Evolutionary conservation across 2,888 invertebrate species (phyloP), one percentile per base, ranked within the genome.

Genomic region (Plagiodera versicolora): DNA sequence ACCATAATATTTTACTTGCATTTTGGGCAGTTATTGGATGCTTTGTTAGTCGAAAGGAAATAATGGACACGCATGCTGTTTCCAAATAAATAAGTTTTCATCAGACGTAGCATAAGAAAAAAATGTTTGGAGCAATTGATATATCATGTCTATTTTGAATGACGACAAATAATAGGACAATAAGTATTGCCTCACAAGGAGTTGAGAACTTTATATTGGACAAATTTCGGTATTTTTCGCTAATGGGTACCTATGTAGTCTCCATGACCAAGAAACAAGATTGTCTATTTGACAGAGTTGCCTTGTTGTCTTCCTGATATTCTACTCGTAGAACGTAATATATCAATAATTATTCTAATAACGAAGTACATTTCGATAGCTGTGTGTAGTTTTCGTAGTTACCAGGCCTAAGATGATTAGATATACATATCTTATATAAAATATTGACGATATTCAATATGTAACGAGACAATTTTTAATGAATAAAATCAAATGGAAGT

Each of bases 261-360:
- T 39, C 39, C 3, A 55, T 55, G 46, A 55, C 52, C 55, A 61
- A 47, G 46, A 60, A 59, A 56, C 49, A 63, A 56, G 61, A 57
- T 62, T 64, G 64, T 63, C 61, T 65, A 58, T 54, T 54, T 49
- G 53, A 69, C 69, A 72, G 68, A 72, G 67, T 74, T 76, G 77
- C 77, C 77, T 78, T 78, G 74, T 75, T 74, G 77, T 78, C 77
- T 78, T 78, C 77, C 77, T 77, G 39, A 67, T 24, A 24, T 59
- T 63, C 60, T 68, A 64, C 60, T 44, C 14, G 39, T 24, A 51
- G 51, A 55, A 58, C 46, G 58, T 55, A 55, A 44, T 62, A 51
- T 54, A 28, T 53, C 50, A 58, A 47, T 62, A 55, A 62, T 39
- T 39, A 39, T 57, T 63, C 63, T 63, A 60, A 63, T 56, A 57